Base-by-base conservation (phyloP, 2,888 invertebrate species). In the Balanococcus diminutus region DNA sequence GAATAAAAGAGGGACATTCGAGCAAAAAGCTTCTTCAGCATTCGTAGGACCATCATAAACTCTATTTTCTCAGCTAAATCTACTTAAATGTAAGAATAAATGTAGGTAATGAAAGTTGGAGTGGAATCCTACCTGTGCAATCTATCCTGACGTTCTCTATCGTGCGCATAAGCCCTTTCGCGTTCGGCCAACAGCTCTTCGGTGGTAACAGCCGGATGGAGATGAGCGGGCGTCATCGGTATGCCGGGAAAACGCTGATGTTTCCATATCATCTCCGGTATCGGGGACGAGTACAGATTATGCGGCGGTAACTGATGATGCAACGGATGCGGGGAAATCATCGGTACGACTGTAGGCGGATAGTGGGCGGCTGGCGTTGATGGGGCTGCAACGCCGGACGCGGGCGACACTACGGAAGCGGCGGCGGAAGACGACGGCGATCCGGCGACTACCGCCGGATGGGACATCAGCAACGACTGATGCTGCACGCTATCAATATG, bases 41-140 rank as follows among this genome's bases (percentile, higher is more conserved):
- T n/a, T n/a, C n/a, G n/a, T n/a, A n/a, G n/a, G n/a, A n/a, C n/a
- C n/a, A n/a, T n/a, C n/a, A n/a, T n/a, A n/a, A n/a, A n/a, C n/a
- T n/a, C n/a, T n/a, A n/a, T n/a, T n/a, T n/a, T n/a, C n/a, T n/a
- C n/a, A n/a, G n/a, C n/a, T n/a, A n/a, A n/a, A n/a, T n/a, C n/a
- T n/a, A n/a, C n/a, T n/a, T n/a, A n/a, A n/a, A n/a, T n/a, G n/a
- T n/a, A n/a, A n/a, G n/a, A n/a, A n/a, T n/a, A n/a, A n/a, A n/a
- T n/a, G n/a, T n/a, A n/a, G n/a, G n/a, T n/a, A n/a, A n/a, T n/a
- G n/a, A n/a, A n/a, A n/a, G n/a, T n/a, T n/a, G n/a, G n/a, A n/a
- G n/a, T n/a, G n/a, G n/a, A n/a, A n/a, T n/a, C n/a, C n/a, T 89
- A 94, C 93, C 94, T 92, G 89, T 93, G 90, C 91, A 93, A 92